These are phyloP conservation scores for Cyaniris semiargus DNA, from an alignment of 2,888 invertebrate genomes.

Conservation along the genomic window DNA sequence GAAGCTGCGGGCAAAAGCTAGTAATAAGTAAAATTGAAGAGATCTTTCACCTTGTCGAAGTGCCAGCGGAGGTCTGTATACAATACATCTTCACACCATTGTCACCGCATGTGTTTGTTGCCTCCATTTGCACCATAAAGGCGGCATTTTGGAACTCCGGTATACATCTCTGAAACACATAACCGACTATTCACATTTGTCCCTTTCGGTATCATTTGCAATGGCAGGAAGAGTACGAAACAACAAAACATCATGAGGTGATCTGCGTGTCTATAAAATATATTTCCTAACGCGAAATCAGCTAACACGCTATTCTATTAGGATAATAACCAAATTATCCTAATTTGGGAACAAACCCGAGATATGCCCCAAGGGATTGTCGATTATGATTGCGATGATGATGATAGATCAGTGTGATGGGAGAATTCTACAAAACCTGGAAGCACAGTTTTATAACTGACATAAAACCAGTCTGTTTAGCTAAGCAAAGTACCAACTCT, in stretches of 20 bases:
- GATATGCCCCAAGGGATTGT: not conserved
- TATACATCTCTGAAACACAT: slow-evolving; percentile 88
- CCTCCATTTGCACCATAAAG: slow-evolving; percentile 92
- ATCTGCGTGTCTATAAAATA: not conserved
- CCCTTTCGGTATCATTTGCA: not conserved
- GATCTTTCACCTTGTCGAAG: slow-evolving; percentile 75
- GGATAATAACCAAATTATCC: not conserved
- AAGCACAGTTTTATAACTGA: not conserved
- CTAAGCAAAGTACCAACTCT: not conserved
- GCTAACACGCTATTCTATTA: not conserved
- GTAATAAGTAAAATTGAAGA: not conserved
- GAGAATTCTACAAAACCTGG: not conserved
- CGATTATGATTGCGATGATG: not conserved
- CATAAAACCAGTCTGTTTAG: not conserved
- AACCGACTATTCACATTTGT: not conserved
- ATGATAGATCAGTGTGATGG: not conserved
- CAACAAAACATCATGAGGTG: not conserved
- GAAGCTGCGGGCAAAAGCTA: too few species aligned
- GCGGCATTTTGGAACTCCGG: slow-evolving; percentile 99
- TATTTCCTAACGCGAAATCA: too few species aligned
- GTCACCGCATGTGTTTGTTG: slow-evolving; percentile 97
- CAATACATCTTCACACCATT: slow-evolving; percentile 90
- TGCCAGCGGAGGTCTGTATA: slow-evolving; percentile 90
- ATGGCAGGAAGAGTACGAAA: not conserved
- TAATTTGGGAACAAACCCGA: not conserved